These are phyloP conservation scores for Mustela lutreola DNA, from an alignment of 2,113 vertebrate species.

Conservation along the genomic window DNA sequence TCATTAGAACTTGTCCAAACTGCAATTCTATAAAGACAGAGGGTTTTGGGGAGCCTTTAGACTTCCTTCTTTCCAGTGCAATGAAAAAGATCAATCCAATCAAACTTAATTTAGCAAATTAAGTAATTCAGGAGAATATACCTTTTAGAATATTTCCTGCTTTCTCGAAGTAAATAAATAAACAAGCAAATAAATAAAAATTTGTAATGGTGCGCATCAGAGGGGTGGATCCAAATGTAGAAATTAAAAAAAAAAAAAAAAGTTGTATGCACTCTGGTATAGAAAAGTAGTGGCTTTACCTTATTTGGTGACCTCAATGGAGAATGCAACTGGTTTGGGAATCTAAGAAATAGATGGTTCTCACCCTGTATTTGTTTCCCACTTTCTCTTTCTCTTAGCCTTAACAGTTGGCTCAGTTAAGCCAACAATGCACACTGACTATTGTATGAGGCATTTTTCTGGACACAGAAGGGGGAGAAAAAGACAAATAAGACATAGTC, in stretches of 20 bases:
- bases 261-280: background rate
- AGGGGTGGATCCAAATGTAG: background rate
- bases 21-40: conserved; percentile 1
- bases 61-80: background rate
- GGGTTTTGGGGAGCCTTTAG: background rate
- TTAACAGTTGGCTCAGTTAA: background rate
- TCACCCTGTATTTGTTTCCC: background rate
- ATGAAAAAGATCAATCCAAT: background rate
- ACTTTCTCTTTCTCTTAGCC: background rate
- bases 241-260: conserved; percentile 1
- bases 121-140: conserved; percentile 47
- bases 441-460: background rate
- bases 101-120: conserved; percentile 9
- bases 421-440: background rate
- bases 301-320: background rate
- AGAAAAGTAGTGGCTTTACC: background rate
- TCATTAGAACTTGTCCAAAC: conserved; percentile 25
- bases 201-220: background rate
- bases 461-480: background rate
- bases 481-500: background rate
- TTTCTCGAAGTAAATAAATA: background rate
- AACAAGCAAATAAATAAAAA: background rate
- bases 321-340: background rate
- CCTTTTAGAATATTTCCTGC: background rate
- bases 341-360: background rate